Percentiles rank a stretch among this genome's conserved stretches.
phyloP scores from a whole-genome alignment of 2,113 vertebrate genomes.

The Hystrix brachyura region DNA sequence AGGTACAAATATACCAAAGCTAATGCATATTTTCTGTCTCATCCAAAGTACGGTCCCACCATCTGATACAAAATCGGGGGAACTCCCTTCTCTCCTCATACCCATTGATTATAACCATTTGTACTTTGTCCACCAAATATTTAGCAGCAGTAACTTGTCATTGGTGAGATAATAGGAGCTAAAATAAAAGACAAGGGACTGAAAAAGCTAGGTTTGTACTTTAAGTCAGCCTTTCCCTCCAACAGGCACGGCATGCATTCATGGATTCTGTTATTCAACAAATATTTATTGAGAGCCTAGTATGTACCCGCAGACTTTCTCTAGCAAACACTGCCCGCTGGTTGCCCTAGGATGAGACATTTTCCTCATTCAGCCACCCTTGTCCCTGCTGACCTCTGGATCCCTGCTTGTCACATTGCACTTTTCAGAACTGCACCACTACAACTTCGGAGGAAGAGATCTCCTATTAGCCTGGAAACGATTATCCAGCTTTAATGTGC shows the following conservation, averaged over 20 bases:
- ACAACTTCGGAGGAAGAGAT: neutral
- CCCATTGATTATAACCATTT: neutral
- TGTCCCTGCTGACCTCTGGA: neutral
- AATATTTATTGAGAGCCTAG: neutral
- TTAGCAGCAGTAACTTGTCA: neutral
- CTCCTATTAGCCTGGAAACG: neutral
- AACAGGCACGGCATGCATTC: neutral
- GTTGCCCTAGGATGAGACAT: neutral
- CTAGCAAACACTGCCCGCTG: neutral
- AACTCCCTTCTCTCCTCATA: neutral
- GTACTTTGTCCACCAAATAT: neutral
- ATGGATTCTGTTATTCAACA: conserved; percentile 1
- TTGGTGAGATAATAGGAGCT: neutral
- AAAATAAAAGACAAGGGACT: neutral
- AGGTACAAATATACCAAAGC: neutral
- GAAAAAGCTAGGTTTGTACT: neutral
- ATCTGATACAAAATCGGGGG: neutral
- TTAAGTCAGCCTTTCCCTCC: neutral
- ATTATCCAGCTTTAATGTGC: neutral
- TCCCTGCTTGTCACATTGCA: neutral
- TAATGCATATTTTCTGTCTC: neutral
- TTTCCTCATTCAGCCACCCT: neutral
- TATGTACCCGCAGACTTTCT: neutral
- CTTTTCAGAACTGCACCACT: neutral
- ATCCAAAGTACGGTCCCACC: neutral